Evolutionary conservation across 2,888 invertebrate genomes (phyloP).

Genomic region (Drosophila mayaguana): DNA sequence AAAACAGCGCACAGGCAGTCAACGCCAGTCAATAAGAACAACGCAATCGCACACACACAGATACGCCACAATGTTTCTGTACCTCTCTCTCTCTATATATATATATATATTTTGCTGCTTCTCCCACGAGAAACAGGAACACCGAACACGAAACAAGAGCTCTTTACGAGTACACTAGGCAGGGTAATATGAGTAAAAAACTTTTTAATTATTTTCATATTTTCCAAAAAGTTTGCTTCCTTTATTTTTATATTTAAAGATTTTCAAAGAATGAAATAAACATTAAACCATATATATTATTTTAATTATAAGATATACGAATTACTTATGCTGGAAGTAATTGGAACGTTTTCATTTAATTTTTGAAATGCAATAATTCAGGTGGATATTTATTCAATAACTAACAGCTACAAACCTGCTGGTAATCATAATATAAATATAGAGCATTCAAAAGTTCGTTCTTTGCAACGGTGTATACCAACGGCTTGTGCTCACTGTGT

Average conservation of each 20-base stretch:
- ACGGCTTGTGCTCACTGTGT: constrained; percentile 42
- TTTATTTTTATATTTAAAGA: background rate
- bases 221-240: background rate
- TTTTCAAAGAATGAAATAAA: background rate
- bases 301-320: too few species aligned
- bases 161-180: constrained; percentile 38
- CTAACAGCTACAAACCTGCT: background rate
- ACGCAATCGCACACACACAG: constrained; percentile 62
- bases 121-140: constrained; percentile 61
- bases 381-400: background rate
- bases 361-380: too few species aligned
- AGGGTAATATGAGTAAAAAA: constrained; percentile 6
- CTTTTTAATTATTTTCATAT: background rate
- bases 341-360: too few species aligned
- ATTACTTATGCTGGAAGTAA: too few species aligned
- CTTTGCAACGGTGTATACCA: constrained; percentile 19
- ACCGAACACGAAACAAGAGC: constrained; percentile 56
- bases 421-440: background rate
- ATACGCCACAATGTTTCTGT: constrained; percentile 46
- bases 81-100: constrained; percentile 44
- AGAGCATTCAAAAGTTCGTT: constrained; percentile 13
- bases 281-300: too few species aligned
- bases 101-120: constrained; percentile 32
- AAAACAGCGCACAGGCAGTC: constrained; percentile 60
- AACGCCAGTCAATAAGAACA: constrained; percentile 73